Evolutionary conservation across 2,888 invertebrate genomes (phyloP), one percentile per base, ranked within the genome.

Genomic region (Graphium colonna): DNA sequence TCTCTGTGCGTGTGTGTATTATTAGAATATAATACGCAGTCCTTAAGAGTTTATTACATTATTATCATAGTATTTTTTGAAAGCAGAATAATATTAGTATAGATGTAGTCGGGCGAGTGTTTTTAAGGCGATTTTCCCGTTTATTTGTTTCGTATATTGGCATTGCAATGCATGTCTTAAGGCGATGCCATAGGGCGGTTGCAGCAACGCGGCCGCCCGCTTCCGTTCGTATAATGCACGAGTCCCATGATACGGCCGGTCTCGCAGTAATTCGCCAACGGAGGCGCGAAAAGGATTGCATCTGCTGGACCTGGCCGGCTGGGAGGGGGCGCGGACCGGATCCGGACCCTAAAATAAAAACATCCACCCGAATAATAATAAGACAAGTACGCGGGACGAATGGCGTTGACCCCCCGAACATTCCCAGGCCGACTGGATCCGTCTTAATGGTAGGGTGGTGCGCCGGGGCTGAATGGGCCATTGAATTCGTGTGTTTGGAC

Each of bases 301-400:
- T 54, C 54, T 54, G 54, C 54, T 45, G 54, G 54, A 54, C 50
- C 50, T 61, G 60, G 57, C 60, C 65, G 66, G 51, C 66, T 68
- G 68, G 67, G 85, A 81, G 85, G 85, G 87, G 82, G 85, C 82
- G 81, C 82, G 79, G 85, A 88, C 88, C 89, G 88, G 88, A 83
- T 88, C 80, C 71, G 82, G 84, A 86, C 88, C 88, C 88, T 86
- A 79, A 86, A 88, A 85, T 86, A 86, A 88, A 87, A 88, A 84
- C 86, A 87, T 85, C 85, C 82, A 84, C 87, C 85, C 79, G 76
- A 88, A 87, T 88, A 89, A 88, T 88, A 89, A 88, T 87, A 88
- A 75, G 82, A 85, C 87, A 83, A 87, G 88, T 87, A 86, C 86
- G 79, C 79, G 48, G 16, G 52, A 52, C 52, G 82, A 81, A 86